phyloP scores from a whole-genome alignment of 2,113 vertebrate genomes.

The Periophthalmodon schlosseri region DNA sequence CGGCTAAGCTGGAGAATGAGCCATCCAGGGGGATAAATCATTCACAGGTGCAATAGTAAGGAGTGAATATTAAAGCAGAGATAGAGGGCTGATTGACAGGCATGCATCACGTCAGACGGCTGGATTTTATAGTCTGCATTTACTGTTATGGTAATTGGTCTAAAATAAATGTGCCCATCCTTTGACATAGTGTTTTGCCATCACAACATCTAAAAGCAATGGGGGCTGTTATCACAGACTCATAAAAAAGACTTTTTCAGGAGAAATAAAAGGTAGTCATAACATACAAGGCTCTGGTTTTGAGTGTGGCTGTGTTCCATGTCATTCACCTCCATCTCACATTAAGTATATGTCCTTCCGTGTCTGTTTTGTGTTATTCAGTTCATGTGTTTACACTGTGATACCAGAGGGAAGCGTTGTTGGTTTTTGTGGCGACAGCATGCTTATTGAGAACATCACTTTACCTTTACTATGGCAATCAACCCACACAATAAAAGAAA shows the following conservation, averaged over 20 bases:
- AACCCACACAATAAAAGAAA: slow-evolving; percentile 15
- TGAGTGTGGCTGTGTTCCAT: slow-evolving; percentile 21
- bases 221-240: slow-evolving; percentile 19
- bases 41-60: not conserved
- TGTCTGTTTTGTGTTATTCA: slow-evolving; percentile 1
- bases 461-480: slow-evolving; percentile 30
- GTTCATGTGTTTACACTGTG: slow-evolving; percentile 1
- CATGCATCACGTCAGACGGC: slow-evolving; percentile 4
- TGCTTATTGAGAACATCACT: slow-evolving; percentile 41
- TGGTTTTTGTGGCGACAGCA: slow-evolving; percentile 16
- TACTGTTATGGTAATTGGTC: slow-evolving; percentile 35
- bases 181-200: slow-evolving; percentile 27
- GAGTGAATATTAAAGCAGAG: slow-evolving; percentile 7
- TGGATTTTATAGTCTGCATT: slow-evolving; percentile 13
- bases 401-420: not conserved
- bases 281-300: not conserved
- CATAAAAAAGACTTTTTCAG: slow-evolving; percentile 36
- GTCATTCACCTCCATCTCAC: slow-evolving; percentile 28
- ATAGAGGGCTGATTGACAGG: slow-evolving; percentile 1
- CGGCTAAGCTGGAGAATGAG: slow-evolving; percentile 3
- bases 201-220: slow-evolving; percentile 29
- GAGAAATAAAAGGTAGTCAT: not conserved
- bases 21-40: not conserved
- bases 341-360: slow-evolving; percentile 11
- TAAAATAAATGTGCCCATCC: slow-evolving; percentile 30